phyloP scores from a whole-genome alignment of 2,113 vertebrate species.

The Corythaixoides concolor region DNA sequence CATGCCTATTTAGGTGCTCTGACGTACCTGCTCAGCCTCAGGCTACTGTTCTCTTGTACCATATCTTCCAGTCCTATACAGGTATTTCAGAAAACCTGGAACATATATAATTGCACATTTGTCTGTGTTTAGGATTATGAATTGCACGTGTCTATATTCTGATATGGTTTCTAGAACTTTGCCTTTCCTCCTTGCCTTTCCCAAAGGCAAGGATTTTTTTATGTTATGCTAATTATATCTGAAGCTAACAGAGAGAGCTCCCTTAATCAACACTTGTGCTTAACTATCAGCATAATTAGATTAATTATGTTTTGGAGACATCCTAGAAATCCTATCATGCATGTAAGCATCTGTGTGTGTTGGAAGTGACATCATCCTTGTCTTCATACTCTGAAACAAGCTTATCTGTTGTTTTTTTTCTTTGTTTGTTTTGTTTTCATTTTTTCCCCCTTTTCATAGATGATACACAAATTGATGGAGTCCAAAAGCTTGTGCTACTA shows the following conservation, averaged over 20 bases:
- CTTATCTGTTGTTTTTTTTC: neutral
- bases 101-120: neutral
- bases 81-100: neutral
- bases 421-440: neutral
- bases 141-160: neutral
- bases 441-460: neutral
- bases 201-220: neutral
- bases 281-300: constrained; percentile 25
- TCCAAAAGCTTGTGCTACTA: neutral
- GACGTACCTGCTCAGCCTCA: neutral
- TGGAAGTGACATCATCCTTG: neutral
- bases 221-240: neutral
- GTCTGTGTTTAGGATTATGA: neutral
- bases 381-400: neutral
- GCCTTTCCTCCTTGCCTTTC: neutral
- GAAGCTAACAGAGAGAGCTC: neutral
- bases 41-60: neutral
- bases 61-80: neutral
- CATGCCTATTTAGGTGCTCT: neutral
- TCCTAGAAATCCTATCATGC: neutral
- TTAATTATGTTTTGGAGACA: constrained; percentile 28
- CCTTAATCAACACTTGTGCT: constrained; percentile 30
- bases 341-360: neutral
- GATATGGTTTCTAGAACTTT: neutral
- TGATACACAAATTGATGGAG: neutral